phyloP scores from a whole-genome alignment of 2,797 vertebrate genomes.

The Poeciliopsis infans region DNA sequence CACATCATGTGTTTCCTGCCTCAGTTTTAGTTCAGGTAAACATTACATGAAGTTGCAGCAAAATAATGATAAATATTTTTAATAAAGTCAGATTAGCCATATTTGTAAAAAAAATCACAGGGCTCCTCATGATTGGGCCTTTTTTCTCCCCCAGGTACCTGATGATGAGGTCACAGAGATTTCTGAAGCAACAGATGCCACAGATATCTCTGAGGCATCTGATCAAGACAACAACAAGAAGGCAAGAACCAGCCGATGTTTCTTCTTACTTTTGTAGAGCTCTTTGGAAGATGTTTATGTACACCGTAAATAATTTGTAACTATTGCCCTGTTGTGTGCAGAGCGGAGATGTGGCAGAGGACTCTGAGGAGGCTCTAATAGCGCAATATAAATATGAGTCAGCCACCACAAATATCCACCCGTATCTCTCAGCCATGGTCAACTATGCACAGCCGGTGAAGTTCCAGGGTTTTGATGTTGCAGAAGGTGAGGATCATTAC shows the following conservation, averaged over 20 bases:
- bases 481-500: conserved; percentile 86
- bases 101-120: background rate
- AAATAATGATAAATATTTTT: background rate
- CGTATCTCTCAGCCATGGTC: conserved; percentile 96
- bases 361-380: conserved; percentile 95
- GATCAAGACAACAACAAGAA: conserved; percentile 98
- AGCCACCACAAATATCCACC: conserved; percentile 98
- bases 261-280: background rate
- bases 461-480: conserved; percentile 95
- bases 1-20: background rate
- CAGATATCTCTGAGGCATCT: conserved; percentile 93
- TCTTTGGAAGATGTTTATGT: background rate
- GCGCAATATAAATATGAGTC: conserved; percentile 97
- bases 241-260: conserved; percentile 64
- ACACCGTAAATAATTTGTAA: background rate
- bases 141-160: conserved; percentile 77
- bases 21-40: background rate
- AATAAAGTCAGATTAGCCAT: background rate
- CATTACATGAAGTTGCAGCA: background rate
- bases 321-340: conserved; percentile 63
- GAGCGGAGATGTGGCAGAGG: conserved; percentile 89
- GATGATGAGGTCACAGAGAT: conserved; percentile 86
- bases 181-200: conserved; percentile 83
- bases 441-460: conserved; percentile 99
- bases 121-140: background rate